Conservation (phyloP, 23 tunicate species). For the Styela clava region DNA sequence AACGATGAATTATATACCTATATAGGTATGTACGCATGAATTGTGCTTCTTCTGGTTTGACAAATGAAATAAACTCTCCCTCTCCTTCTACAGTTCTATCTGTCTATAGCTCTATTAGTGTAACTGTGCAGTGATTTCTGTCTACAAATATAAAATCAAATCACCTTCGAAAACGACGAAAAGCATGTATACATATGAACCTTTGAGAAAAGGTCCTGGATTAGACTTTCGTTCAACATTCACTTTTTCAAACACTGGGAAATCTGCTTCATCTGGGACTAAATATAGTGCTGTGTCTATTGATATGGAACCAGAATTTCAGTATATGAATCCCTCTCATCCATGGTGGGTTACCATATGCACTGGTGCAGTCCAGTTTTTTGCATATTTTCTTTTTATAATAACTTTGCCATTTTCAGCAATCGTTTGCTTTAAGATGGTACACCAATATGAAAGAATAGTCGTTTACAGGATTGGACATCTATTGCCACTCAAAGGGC, state of each 20-base stretch:
- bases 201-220: not conserved
- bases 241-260: conserved; percentile 8
- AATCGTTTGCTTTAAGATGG: conserved; percentile 46
- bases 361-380: conserved; percentile 26
- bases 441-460: conserved; percentile 69
- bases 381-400: conserved; percentile 34
- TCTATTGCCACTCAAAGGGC: conserved; percentile 67
- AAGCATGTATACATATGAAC: conserved; percentile 9
- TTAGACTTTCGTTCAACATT: conserved; percentile 39
- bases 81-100: too few species aligned
- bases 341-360: conserved; percentile 5
- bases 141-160: too few species aligned
- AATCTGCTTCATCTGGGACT: conserved; percentile 4
- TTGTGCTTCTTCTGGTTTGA: too few species aligned
- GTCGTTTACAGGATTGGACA: conserved; percentile 75
- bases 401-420: conserved; percentile 75
- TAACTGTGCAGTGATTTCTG: too few species aligned
- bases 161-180: too few species aligned
- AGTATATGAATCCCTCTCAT: conserved; percentile 23
- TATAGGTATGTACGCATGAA: too few species aligned
- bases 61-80: too few species aligned
- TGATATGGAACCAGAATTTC: not conserved
- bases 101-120: too few species aligned
- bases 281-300: conserved; percentile 4
- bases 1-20: too few species aligned